Evolutionary conservation across 1,140 invertebrate genomes (phyloP).

Genomic region (Bathynomus jamesi): DNA sequence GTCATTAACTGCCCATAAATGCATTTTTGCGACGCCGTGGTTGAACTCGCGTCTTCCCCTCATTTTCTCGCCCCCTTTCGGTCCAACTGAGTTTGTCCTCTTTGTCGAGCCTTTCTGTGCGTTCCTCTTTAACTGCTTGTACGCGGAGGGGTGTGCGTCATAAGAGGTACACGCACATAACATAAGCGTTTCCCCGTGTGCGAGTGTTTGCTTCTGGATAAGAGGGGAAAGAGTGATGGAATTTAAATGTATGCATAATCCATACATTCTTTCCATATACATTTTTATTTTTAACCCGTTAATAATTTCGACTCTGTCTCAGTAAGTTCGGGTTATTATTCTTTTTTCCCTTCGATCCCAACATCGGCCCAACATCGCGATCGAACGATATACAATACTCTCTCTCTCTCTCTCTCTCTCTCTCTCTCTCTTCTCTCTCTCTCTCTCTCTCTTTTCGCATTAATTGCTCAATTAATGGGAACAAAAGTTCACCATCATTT

Average conservation of each 20-base stretch:
- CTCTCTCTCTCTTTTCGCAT: no score
- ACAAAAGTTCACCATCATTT: no score
- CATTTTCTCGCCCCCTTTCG: not conserved
- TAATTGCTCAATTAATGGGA: no score
- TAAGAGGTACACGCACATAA: not conserved
- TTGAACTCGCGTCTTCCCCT: not conserved
- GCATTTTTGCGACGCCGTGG: not conserved
- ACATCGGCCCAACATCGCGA: no score
- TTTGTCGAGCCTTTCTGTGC: not conserved
- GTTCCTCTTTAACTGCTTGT: not conserved
- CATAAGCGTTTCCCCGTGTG: not conserved
- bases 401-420: no score
- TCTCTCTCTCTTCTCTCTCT: no score
- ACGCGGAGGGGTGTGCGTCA: no score
- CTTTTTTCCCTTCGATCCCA: no score
- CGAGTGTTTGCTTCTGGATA: not conserved
- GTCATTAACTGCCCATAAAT: slow-evolving; percentile 1
- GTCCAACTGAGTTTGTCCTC: not conserved
- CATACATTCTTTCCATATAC: not conserved
- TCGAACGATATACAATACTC: no score
- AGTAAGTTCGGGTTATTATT: no score
- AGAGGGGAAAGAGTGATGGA: not conserved
- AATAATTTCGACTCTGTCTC: no score
- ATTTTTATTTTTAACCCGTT: no score
- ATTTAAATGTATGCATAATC: not conserved